Base-by-base conservation (phyloP, 1,140 invertebrate species). In the Lepidotrigona ventralis region DNA sequence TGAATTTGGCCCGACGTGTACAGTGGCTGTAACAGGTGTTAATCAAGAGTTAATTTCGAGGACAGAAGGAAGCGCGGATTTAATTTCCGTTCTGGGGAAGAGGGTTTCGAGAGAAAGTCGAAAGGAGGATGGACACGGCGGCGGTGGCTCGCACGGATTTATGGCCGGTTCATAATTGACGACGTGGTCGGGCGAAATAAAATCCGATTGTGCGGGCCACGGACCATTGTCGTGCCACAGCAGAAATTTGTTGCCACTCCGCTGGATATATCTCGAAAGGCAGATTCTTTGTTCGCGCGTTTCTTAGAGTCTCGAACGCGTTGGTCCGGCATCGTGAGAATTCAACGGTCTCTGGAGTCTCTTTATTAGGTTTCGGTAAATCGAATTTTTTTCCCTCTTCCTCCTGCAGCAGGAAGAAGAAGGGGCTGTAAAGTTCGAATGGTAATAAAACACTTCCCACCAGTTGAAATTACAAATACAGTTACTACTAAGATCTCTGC, bases 101-200 rank as follows among this genome's bases (percentile, higher is more conserved):
- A 8, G 9, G 26, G 5, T 54, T 46, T 68, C 26, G 51, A 77
- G n/a, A 23, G 39, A 8, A 46, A 15, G 9, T 17, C 9, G 46
- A 54, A 78, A 53, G 46, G 21, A n/a, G 54, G 54, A 75, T 75
- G 17, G 29, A 46, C 19, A 51, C 19, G 66, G 9, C 53, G 29
- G n/a, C 64, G 19, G 33, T 23, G 54, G 69, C n/a, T 77, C 54
- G 64, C 54, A 39, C 39, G 64, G 46, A 82, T 77, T 82, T 82
- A 82, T 82, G 15, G 80, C 21, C 11, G 26, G 19, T 19, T 63
- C 39, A 56, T 83, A 83, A 83, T 83, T 54, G 81, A 83, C 74
- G 56, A 70, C 26, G 66, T 63, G 66, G 58, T 4, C 39, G 54
- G 15, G 14, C 9, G 39, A 77, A 82, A 76, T 82, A 77, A 76